These are phyloP conservation scores for Gari tellinella DNA, from an alignment of 2,888 invertebrate genomes.

Conservation along the genomic window DNA sequence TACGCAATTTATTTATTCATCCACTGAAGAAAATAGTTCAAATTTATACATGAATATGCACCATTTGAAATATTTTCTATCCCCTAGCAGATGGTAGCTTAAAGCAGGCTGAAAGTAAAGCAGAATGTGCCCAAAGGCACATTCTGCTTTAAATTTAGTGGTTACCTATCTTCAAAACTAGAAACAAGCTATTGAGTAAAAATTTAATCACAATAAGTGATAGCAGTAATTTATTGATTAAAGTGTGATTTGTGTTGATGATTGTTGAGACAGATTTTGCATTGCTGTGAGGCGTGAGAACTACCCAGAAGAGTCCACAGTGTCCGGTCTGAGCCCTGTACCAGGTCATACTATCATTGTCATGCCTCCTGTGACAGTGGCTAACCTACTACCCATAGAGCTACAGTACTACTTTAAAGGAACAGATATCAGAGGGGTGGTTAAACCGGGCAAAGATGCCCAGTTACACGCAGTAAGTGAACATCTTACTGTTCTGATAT, in stretches of 20 bases:
- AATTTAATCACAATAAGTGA: too few relatives aligned
- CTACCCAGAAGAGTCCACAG: constrained; percentile 88
- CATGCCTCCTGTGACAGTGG: constrained; percentile 92
- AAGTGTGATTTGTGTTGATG: background rate
- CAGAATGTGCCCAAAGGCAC: too few relatives aligned
- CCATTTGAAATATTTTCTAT: too few relatives aligned
- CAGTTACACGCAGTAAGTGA: constrained; percentile 83
- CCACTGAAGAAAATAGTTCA: too few relatives aligned
- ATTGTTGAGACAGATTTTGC: constrained; percentile 88
- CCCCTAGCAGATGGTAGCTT: too few relatives aligned
- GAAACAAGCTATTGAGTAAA: too few relatives aligned
- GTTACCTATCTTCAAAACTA: too few relatives aligned
- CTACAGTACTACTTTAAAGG: constrained; percentile 83
- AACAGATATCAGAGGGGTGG: constrained; percentile 78
- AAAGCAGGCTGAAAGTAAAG: too few relatives aligned
- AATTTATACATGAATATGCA: too few relatives aligned
- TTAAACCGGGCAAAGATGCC: constrained; percentile 85
- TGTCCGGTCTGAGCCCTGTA: constrained; percentile 83
- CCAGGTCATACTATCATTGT: constrained; percentile 95
- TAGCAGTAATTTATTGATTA: background rate
- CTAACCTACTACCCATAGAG: constrained; percentile 93
- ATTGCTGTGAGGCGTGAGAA: constrained; percentile 92
- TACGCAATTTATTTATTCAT: too few relatives aligned
- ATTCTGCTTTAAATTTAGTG: too few relatives aligned
- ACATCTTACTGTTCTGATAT: too few relatives aligned